Percentiles rank a stretch among this genome's conserved stretches.
phyloP scores from a whole-genome alignment of 2,797 vertebrate genomes.

The Gorsachius magnificus region DNA sequence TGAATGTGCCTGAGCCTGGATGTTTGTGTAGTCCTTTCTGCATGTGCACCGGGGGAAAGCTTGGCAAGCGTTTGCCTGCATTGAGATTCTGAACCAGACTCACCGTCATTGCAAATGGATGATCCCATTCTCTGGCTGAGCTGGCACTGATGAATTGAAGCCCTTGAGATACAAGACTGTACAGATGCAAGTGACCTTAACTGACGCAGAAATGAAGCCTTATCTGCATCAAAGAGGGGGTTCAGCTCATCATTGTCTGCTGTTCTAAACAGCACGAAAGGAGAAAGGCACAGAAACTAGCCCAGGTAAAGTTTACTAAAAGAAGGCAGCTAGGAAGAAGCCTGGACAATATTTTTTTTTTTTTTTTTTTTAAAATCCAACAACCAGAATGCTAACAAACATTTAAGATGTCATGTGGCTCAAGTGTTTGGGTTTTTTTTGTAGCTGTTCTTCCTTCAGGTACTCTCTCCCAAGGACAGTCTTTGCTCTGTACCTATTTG shows the following conservation, averaged over 20 bases:
- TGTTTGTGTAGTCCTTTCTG: background rate
- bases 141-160: constrained; percentile 50
- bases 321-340: background rate
- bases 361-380: background rate
- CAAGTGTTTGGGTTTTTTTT: background rate
- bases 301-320: background rate
- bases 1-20: background rate
- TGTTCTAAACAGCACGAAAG: background rate
- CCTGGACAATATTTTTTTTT: background rate
- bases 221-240: constrained; percentile 13
- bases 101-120: background rate
- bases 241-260: background rate
- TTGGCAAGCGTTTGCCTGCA: background rate
- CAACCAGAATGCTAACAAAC: background rate
- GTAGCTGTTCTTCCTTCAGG: background rate
- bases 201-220: constrained; percentile 12
- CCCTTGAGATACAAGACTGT: constrained; percentile 39
- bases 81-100: constrained; percentile 40
- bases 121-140: background rate
- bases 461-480: background rate
- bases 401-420: background rate
- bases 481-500: background rate
- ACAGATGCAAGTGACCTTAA: constrained; percentile 42
- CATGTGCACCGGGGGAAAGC: background rate
- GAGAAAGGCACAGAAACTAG: background rate